phyloP scores from a whole-genome alignment of 2,888 invertebrate species.

The Diaphora mendica region DNA sequence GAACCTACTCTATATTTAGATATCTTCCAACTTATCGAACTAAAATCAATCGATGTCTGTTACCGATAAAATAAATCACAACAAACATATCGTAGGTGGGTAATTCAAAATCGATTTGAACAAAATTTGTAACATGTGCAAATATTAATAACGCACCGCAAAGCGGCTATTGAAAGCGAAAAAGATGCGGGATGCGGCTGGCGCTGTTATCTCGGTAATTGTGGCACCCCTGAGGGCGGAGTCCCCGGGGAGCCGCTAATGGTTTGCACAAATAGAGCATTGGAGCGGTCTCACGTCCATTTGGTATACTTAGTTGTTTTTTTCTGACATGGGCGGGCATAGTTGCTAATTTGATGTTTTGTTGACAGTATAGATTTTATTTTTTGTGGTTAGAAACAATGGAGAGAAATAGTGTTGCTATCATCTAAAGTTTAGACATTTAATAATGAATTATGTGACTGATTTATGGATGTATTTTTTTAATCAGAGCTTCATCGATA shows the following conservation, averaged over 20 bases:
- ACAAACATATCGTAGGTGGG: neutral
- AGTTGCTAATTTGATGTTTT: constrained; percentile 32
- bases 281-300: constrained; percentile 42
- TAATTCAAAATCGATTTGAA: constrained; percentile 3
- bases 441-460: neutral
- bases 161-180: constrained; percentile 22
- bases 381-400: constrained; percentile 3
- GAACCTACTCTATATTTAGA: neutral
- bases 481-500: neutral
- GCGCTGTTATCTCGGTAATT: constrained; percentile 51
- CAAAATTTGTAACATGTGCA: constrained; percentile 39
- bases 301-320: constrained; percentile 28
- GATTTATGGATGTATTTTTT: neutral
- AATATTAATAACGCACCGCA: constrained; percentile 40
- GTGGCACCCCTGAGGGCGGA: constrained; percentile 42
- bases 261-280: constrained; percentile 53
- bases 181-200: constrained; percentile 35
- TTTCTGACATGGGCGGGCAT: constrained; percentile 28
- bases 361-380: constrained; percentile 14
- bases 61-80: neutral
- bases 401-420: neutral
- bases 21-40: neutral
- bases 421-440: neutral
- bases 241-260: constrained; percentile 56
- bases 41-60: neutral